These are phyloP conservation scores for Lasioglossum morio DNA, from an alignment of 2,888 invertebrate species.

Conservation along the genomic window DNA sequence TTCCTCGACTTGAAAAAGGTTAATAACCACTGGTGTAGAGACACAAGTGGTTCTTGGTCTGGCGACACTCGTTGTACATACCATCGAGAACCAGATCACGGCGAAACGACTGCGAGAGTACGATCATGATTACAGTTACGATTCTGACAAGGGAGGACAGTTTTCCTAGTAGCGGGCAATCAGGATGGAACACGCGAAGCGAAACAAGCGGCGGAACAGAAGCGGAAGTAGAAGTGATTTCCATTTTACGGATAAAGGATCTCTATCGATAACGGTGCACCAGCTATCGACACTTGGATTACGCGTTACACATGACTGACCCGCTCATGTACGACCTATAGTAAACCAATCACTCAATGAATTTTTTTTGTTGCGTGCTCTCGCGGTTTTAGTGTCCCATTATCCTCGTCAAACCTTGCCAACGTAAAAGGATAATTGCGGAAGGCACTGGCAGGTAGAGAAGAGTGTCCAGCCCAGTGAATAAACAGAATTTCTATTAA, in stretches of 20 bases:
- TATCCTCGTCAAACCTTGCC: background rate
- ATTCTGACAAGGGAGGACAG: background rate
- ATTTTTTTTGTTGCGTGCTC: background rate
- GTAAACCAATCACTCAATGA: background rate
- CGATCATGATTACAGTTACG: background rate
- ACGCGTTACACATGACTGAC: constrained; percentile 33
- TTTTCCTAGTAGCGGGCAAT: background rate
- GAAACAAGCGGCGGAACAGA: constrained; percentile 8
- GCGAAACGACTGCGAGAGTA: background rate
- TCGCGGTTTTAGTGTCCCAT: background rate
- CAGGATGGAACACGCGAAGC: background rate
- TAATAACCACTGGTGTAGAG: too few relatives aligned
- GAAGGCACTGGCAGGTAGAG: background rate
- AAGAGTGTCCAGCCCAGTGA: too few relatives aligned
- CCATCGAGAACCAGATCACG: background rate
- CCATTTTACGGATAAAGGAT: constrained; percentile 46
- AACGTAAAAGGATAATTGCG: background rate
- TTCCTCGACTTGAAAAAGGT: too few relatives aligned
- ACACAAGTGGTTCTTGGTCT: too few relatives aligned
- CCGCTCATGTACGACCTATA: background rate
- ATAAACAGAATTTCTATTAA: too few relatives aligned
- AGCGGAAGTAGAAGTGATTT: constrained; percentile 47
- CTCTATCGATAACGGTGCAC: constrained; percentile 10
- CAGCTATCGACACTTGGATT: constrained; percentile 17
- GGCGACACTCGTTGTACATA: too few relatives aligned